These are phyloP conservation scores for Harmothoe impar DNA, from an alignment of 2,888 invertebrate genomes.

Conservation along the genomic window DNA sequence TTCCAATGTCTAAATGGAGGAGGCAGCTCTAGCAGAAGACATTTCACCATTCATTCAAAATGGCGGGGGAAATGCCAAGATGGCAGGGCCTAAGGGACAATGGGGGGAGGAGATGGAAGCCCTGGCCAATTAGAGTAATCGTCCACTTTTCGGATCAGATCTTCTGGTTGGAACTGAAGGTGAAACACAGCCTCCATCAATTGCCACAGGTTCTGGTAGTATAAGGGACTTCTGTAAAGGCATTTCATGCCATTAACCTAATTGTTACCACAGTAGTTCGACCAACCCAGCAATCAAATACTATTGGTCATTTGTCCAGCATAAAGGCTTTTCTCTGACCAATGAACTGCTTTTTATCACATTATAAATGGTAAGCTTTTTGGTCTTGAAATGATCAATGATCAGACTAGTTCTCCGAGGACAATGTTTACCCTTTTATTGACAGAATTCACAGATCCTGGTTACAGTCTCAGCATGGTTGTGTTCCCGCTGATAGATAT, in stretches of 20 bases:
- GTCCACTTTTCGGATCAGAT: slow-evolving; percentile 9
- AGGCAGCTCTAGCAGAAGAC: background rate
- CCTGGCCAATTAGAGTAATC: background rate
- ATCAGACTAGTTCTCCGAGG: too few species aligned
- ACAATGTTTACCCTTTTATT: too few species aligned
- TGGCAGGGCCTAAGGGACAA: background rate
- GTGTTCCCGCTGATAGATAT: too few species aligned
- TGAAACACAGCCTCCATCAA: background rate
- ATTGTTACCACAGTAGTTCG: background rate
- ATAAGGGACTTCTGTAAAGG: background rate
- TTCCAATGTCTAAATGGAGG: background rate
- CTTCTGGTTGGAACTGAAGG: background rate
- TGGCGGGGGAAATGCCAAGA: background rate
- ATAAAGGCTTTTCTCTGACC: too few species aligned
- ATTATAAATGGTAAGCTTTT: too few species aligned
- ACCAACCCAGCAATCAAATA: too few species aligned
- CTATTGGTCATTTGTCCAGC: too few species aligned
- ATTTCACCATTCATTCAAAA: background rate
- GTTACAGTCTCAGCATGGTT: too few species aligned
- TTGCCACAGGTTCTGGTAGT: background rate
- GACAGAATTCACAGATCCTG: too few species aligned
- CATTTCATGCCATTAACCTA: slow-evolving; percentile 13
- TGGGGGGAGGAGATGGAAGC: background rate
- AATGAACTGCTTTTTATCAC: too few species aligned
- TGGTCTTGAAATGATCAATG: too few species aligned